Base-by-base conservation (phyloP, 2,888 invertebrate genomes). In the Andricus quercusramuli region DNA sequence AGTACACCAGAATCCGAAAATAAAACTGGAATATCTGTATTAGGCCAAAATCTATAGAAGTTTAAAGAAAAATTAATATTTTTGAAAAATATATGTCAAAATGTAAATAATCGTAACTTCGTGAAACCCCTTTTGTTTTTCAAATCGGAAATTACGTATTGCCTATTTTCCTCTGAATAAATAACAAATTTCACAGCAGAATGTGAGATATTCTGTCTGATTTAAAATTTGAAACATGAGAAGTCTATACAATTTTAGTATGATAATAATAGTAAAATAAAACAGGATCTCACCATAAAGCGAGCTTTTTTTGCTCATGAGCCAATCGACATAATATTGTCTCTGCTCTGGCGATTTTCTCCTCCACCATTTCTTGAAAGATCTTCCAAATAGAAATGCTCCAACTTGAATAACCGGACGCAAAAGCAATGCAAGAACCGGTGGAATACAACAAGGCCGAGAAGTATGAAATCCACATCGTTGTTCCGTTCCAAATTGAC, bases 321-420 rank as follows among this genome's bases (percentile, higher is more conserved):
- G 83, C 89, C 88, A 88, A 59, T 82, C 82, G 51, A 82, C 85
- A 81, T 89, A 91, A 29, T 87, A 81, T 47, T 88, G 83, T 80
- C 88, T 91, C 83, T 93, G 89, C 59, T 90, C 88, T 0, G 89
- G 85, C 5, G 93, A 90, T 80, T 93, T 88, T 41, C 83, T 90
- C 67, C 87, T 82, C 93, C 93, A 94, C 94, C 94, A 94, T 83
- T 86, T 91, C 80, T 93, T 90, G 68, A 93, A 84, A 44, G 85
- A 86, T 78, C 93, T 91, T 41, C 91, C 93, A 80, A 90, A 89
- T 13, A 93, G 15, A 17, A 93, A 85, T 3, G 93, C 91, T 3
- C 89, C 86, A 41, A 92, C 29, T 82, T 93, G 91, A 9, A 91
- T 84, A 3, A 89, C 51, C 8, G 91, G 90, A 25, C 90, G 84